Evolutionary conservation across 2,113 vertebrate genomes (phyloP).

Genomic region (Poeciliopsis turrubarensis): DNA sequence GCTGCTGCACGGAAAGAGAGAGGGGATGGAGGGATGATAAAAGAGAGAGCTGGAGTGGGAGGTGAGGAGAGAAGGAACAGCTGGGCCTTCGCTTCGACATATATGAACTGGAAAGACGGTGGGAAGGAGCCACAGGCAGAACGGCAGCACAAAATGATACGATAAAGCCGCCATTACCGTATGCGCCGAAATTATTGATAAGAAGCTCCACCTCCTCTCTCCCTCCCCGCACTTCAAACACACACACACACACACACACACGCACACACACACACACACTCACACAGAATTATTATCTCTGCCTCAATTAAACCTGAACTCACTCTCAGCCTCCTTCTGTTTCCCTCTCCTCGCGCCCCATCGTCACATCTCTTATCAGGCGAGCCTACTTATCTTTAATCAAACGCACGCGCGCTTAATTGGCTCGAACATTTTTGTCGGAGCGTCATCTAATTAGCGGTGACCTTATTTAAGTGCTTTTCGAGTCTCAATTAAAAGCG

Average conservation of each 20-base stretch:
- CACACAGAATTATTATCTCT: slow-evolving; percentile 41
- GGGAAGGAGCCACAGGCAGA: slow-evolving; percentile 44
- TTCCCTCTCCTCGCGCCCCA: slow-evolving; percentile 47
- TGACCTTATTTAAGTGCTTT: slow-evolving; percentile 75
- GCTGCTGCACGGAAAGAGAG: slow-evolving; percentile 49
- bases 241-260: not conserved
- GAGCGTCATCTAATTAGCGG: slow-evolving; percentile 76
- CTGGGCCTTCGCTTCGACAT: slow-evolving; percentile 64
- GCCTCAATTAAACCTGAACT: slow-evolving; percentile 60
- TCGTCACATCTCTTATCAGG: slow-evolving; percentile 71
- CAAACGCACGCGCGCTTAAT: slow-evolving; percentile 76
- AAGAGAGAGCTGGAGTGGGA: slow-evolving; percentile 48
- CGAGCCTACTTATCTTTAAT: slow-evolving; percentile 74
- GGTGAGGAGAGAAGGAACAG: slow-evolving; percentile 48
- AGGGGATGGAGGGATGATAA: slow-evolving; percentile 39
- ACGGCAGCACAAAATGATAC: slow-evolving; percentile 5
- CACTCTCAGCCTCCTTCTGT: not conserved
- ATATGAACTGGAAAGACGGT: slow-evolving; percentile 61
- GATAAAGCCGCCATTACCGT: slow-evolving; percentile 34
- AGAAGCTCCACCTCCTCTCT: slow-evolving; percentile 32
- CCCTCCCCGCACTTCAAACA: slow-evolving; percentile 6
- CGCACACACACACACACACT: no score
- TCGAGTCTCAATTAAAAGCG: slow-evolving; percentile 62
- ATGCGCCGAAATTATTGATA: slow-evolving; percentile 53
- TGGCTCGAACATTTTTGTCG: slow-evolving; percentile 71